Conservation (phyloP, 2,888 invertebrate species). For the Pecten maximus region DNA sequence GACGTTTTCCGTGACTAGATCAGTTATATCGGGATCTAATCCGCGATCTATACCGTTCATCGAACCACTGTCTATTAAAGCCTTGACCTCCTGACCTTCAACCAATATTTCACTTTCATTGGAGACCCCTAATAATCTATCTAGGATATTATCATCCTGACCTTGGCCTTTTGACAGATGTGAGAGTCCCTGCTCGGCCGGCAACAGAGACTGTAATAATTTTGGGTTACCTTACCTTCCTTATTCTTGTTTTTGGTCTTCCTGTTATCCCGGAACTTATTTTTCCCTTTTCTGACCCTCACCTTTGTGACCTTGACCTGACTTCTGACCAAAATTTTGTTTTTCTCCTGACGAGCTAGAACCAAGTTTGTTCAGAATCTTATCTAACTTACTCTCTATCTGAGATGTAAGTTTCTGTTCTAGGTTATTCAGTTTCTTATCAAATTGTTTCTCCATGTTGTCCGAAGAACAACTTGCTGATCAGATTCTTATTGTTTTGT, state of each 20-base stretch:
- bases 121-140: not conserved
- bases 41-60: conserved; percentile 39
- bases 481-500: not conserved
- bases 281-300: not conserved
- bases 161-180: conserved; percentile 42
- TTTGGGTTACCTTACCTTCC: not conserved
- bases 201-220: conserved; percentile 31
- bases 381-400: conserved; percentile 37
- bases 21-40: not conserved
- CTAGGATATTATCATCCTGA: not conserved
- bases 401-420: not conserved
- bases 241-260: not conserved
- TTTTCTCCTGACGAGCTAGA: not conserved
- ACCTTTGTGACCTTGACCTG: conserved; percentile 38
- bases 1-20: conserved; percentile 43
- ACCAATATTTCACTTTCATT: conserved; percentile 31
- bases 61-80: not conserved
- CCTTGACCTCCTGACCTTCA: conserved; percentile 11
- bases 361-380: conserved; percentile 42
- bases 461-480: not conserved
- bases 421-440: conserved; percentile 22
- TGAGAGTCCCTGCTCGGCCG: conserved; percentile 38
- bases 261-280: not conserved
- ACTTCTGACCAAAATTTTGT: not conserved
- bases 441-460: not conserved